Conservation (phyloP, 1,140 invertebrate species). For the Uloborus diversus region DNA sequence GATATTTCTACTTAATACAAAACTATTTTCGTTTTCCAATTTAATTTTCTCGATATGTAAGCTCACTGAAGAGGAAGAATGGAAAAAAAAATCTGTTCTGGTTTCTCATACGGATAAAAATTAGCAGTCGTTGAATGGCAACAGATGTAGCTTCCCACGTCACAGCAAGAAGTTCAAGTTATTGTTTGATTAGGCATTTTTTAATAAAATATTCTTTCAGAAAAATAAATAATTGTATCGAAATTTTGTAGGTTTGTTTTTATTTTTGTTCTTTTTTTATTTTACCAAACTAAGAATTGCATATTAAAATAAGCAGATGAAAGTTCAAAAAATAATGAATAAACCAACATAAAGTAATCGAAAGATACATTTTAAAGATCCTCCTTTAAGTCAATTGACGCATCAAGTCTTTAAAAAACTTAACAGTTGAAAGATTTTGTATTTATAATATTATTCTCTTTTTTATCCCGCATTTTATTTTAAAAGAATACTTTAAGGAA, state of each 20-base stretch:
- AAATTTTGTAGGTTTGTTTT: conserved; percentile 30
- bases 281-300: neutral
- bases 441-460: too few species aligned
- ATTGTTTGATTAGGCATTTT: neutral
- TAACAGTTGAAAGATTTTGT: too few species aligned
- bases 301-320: neutral
- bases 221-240: too few species aligned
- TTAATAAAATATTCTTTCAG: conserved; percentile 19
- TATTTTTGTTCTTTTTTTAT: neutral
- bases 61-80: neutral
- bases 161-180: conserved; percentile 42
- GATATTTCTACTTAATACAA: conserved; percentile 46
- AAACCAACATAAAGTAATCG: too few species aligned
- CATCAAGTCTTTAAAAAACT: too few species aligned
- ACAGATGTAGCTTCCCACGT: conserved; percentile 36
- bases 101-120: conserved; percentile 37
- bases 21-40: conserved; percentile 25
- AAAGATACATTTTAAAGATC: too few species aligned
- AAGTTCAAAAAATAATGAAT: too few species aligned
- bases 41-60: conserved; percentile 37
- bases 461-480: too few species aligned
- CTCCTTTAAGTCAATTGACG: too few species aligned
- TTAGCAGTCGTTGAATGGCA: conserved; percentile 15
- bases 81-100: conserved; percentile 11
- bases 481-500: too few species aligned